Base-by-base conservation (phyloP, 2,113 vertebrate genomes). In the Chaetura pelagica region DNA sequence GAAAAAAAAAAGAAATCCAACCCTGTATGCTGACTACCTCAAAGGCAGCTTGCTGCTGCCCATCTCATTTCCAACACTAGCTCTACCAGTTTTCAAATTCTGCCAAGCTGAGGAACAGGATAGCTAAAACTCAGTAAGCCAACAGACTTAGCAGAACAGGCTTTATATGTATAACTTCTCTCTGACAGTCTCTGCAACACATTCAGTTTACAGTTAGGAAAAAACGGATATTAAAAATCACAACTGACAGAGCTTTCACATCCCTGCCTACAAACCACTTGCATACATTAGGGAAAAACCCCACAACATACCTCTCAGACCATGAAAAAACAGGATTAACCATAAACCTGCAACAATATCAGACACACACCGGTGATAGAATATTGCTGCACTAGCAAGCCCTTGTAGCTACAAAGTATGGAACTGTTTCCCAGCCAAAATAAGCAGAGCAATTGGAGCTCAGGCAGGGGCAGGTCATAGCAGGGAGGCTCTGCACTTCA, bases 401-500 rank as follows among this genome's bases (percentile, higher is more conserved):
- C 32, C n/a, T 34, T 8, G 7, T 44, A 66, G 62, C 34, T n/a
- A 40, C 3, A 1, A 26, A 29, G 23, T 6, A 55, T 2, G 0
- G 6, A n/a, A 49, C 34, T 2, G 0, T 29, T 85, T 44, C 15
- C 29, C 24, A 40, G 52, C 32, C 24, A 15, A 81, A 66, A 30
- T 4, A 32, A 19, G 27, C 38, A 30, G 69, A 30, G 48, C 3
- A 34, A 27, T 0, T 19, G 42, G 32, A 46, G 17, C 63, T 46
- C 34, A 18, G 49, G 49, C 49, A 75, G 10, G 20, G 27, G 30
- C 16, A 59, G 55, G 29, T 12, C 26, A 23, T 3, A 22, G 55
- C 1, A 8, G 38, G 42, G 29, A 89, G 32, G 52, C 19, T 72
- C 48, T n/a, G 16, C 12, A 5, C 27, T 52, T 54, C 15, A 24